phyloP scores from a whole-genome alignment of 35 echinoderm and acorn worm genomes.

The Lytechinus variegatus region DNA sequence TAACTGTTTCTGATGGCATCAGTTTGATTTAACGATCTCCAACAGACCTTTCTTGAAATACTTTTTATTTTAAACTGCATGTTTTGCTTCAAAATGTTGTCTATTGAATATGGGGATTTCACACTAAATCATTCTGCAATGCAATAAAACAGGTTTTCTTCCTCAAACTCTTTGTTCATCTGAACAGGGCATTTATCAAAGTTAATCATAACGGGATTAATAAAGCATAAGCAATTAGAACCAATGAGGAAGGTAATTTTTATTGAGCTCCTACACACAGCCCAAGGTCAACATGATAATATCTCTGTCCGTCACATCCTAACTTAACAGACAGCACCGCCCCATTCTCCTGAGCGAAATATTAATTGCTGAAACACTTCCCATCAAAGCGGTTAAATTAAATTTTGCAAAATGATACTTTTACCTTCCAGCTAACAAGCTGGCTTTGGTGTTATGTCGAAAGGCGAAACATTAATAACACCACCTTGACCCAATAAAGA shows the following conservation, averaged over 20 bases:
- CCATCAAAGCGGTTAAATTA: not conserved
- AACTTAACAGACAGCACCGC: not conserved
- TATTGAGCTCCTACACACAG: not conserved
- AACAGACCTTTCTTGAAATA: too few species aligned
- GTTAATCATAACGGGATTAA: not conserved
- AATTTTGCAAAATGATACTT: conserved; percentile 6
- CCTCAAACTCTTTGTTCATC: not conserved
- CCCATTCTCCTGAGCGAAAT: not conserved
- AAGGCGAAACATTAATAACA: not conserved
- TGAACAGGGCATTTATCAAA: not conserved
- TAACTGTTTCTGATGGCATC: too few species aligned
- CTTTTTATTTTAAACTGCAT: too few species aligned
- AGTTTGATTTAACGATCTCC: too few species aligned
- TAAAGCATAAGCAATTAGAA: not conserved
- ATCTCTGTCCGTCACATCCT: not conserved
- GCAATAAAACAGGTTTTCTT: too few species aligned
- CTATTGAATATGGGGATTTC: too few species aligned
- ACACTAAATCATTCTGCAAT: too few species aligned
- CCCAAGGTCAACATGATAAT: not conserved
- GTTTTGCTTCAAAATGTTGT: too few species aligned
- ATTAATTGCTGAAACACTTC: not conserved
- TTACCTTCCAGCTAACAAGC: not conserved
- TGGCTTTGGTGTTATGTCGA: not conserved
- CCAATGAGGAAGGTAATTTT: not conserved
- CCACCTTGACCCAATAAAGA: not conserved